phyloP scores from a whole-genome alignment of 2,888 invertebrate genomes.

The Junonia oenone region DNA sequence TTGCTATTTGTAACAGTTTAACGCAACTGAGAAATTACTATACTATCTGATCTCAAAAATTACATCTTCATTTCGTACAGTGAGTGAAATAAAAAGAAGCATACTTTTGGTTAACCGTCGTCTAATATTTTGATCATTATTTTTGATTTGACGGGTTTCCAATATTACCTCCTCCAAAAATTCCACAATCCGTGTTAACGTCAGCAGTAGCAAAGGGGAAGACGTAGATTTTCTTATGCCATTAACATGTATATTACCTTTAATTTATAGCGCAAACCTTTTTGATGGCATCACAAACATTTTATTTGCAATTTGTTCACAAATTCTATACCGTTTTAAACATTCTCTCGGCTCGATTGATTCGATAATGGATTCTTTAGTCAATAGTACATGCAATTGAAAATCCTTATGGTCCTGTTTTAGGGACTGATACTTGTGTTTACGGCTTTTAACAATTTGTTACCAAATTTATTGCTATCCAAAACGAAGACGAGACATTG shows the following conservation, averaged over 20 bases:
- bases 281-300: slow-evolving; percentile 53
- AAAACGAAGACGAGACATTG: not conserved
- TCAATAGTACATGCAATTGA: slow-evolving; percentile 6
- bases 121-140: no score
- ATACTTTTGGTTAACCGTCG: no score
- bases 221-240: slow-evolving; percentile 63
- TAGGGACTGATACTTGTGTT: not conserved
- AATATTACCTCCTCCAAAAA: slow-evolving; percentile 36
- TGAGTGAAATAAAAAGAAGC: no score
- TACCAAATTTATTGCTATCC: no score
- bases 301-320: slow-evolving; percentile 51
- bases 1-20: no score
- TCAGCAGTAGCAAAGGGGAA: slow-evolving; percentile 51
- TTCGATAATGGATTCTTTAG: slow-evolving; percentile 24
- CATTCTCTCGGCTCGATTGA: slow-evolving; percentile 24
- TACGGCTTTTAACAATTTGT: not conserved
- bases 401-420: not conserved
- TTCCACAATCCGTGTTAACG: slow-evolving; percentile 29
- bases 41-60: no score
- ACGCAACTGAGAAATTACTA: no score
- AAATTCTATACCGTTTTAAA: slow-evolving; percentile 33
- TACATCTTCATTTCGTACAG: no score
- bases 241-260: slow-evolving; percentile 72
- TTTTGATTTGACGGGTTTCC: not conserved
- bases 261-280: slow-evolving; percentile 61